A percentile compares a stretch with the other conserved stretches of the same genome.
phyloP scores from a whole-genome alignment of 2,888 invertebrate species.

The Harpalus rubripes region DNA sequence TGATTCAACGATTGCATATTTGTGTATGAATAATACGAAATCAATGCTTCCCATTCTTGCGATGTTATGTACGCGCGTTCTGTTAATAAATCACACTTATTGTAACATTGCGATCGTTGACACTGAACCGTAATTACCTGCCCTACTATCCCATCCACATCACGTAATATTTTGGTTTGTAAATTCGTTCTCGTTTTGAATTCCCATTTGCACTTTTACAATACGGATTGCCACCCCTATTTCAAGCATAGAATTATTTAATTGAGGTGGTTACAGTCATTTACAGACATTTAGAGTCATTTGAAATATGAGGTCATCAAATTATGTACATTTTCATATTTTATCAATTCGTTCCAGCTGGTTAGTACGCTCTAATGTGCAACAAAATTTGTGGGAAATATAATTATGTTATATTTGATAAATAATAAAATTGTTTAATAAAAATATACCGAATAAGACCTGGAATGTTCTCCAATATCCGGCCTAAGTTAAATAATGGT shows the following conservation, averaged over 20 bases:
- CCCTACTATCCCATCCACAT: constrained; percentile 48
- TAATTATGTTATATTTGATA: background rate
- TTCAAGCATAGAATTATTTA: background rate
- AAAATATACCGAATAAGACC: too few species aligned
- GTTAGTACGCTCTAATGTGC: background rate
- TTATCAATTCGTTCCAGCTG: background rate
- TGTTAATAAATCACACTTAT: constrained; percentile 65
- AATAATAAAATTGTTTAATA: too few species aligned
- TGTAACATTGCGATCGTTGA: constrained; percentile 62
- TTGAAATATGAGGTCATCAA: background rate
- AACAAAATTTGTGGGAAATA: background rate
- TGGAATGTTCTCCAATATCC: too few species aligned
- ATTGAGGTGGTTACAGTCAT: background rate
- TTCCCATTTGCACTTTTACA: constrained; percentile 52
- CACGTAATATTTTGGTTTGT: constrained; percentile 66
- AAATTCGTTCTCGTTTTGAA: constrained; percentile 42
- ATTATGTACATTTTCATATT: background rate
- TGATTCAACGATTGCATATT: background rate
- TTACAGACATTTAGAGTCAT: background rate
- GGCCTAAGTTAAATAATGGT: too few species aligned
- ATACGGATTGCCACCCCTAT: background rate
- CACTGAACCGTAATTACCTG: constrained; percentile 65
- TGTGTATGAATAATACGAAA: constrained; percentile 28
- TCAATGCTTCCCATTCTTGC: constrained; percentile 39
- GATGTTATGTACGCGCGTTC: constrained; percentile 51